Evolutionary conservation across 2,888 invertebrate genomes (phyloP).

Genomic region (Drosophila borborema): DNA sequence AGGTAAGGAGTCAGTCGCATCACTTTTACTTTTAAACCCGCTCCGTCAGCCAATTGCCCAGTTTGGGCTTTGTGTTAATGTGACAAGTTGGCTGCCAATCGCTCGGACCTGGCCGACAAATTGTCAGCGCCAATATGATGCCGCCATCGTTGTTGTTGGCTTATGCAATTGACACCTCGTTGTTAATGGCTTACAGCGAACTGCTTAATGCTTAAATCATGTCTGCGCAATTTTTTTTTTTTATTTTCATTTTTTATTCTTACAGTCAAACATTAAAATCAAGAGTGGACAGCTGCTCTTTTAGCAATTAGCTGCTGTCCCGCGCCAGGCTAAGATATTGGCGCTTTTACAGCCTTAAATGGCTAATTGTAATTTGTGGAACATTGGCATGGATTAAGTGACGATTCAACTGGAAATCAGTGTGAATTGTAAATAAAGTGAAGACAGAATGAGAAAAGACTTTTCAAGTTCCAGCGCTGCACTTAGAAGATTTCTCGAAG

Average conservation of each 20-base stretch:
- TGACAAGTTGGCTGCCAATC: constrained; percentile 71
- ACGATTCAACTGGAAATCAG: neutral
- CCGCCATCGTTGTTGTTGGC: constrained; percentile 35
- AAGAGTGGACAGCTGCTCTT: constrained; percentile 22
- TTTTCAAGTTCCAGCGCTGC: neutral
- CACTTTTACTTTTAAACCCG: constrained; percentile 75
- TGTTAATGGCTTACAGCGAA: constrained; percentile 63
- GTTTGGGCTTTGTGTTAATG: constrained; percentile 76
- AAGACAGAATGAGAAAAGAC: neutral
- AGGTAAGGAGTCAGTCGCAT: constrained; percentile 36
- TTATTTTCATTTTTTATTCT: neutral
- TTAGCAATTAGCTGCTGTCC: constrained; percentile 20
- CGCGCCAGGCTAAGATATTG: neutral
- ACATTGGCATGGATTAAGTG: constrained; percentile 4
- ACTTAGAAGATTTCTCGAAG: neutral
- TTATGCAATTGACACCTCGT: constrained; percentile 74
- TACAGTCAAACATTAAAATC: constrained; percentile 3
- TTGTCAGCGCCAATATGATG: constrained; percentile 31
- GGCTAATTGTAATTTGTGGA: constrained; percentile 60
- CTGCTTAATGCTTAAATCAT: constrained; percentile 66
- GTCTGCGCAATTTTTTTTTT: constrained; percentile 43
- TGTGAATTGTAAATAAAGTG: neutral
- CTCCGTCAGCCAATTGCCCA: constrained; percentile 41
- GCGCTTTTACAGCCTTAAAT: constrained; percentile 31
- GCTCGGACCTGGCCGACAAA: constrained; percentile 48